Percentiles rank a stretch among this genome's conserved stretches.
Evolutionary conservation across 2,113 vertebrate species (phyloP).

Genomic region (Neolamprologus caudopunctatus): DNA sequence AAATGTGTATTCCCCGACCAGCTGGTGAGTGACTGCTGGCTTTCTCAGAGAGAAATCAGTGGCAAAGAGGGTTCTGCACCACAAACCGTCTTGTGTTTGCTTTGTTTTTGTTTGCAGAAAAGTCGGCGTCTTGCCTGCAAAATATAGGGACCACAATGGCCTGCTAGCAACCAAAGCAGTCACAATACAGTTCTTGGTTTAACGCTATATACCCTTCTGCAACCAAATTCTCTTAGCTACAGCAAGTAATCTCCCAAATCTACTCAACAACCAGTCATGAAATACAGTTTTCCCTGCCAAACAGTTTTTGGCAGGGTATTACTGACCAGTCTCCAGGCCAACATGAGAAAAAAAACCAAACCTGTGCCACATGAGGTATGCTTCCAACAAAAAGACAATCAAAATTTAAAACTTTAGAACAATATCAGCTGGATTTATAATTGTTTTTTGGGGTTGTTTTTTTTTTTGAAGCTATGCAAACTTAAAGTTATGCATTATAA

Average conservation of each 20-base stretch:
- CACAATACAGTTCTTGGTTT: neutral
- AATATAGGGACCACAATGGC: neutral
- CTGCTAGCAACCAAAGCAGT: neutral
- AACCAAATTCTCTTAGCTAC: neutral
- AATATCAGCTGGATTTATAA: neutral
- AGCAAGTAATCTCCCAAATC: neutral
- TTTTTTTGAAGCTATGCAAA: neutral
- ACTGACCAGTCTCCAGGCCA: neutral
- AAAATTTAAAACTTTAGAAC: neutral
- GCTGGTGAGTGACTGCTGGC: neutral
- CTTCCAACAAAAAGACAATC: neutral
- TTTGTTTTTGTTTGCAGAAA: neutral
- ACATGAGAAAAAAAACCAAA: accelerated
- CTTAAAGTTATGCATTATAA: neutral
- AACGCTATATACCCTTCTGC: neutral
- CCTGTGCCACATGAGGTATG: accelerated
- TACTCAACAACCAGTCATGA: neutral
- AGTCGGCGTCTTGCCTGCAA: neutral
- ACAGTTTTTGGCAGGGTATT: neutral
- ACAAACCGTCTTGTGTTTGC: neutral
- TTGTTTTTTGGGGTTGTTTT: too few species aligned
- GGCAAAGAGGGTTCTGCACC: neutral
- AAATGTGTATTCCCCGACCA: neutral
- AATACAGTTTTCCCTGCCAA: neutral
- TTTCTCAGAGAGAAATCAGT: neutral